Conservation (phyloP, 2,888 invertebrate genomes). For the Pseudanteris insignis region DNA sequence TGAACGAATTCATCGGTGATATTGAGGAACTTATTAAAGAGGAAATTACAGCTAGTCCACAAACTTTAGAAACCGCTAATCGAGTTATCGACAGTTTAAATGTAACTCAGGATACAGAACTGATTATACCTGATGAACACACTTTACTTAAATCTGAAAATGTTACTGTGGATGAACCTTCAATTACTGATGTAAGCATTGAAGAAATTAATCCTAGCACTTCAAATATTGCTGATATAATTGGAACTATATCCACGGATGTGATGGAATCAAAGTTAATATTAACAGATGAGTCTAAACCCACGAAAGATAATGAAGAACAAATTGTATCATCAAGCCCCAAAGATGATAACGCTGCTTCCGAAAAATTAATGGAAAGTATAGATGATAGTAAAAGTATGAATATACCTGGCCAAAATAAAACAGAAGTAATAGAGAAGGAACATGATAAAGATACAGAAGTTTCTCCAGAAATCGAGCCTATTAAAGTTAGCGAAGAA, state of each 20-base stretch:
- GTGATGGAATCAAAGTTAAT: slow-evolving; percentile 53
- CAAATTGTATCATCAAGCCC: no score
- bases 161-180: slow-evolving; percentile 67
- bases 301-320: no score
- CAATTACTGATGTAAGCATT: slow-evolving; percentile 68
- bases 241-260: slow-evolving; percentile 61
- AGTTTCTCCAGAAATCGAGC: not conserved
- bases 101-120: slow-evolving; percentile 45
- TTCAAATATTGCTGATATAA: slow-evolving; percentile 69
- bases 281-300: slow-evolving; percentile 40
- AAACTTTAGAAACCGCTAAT: slow-evolving; percentile 46
- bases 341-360: not conserved
- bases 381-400: no score
- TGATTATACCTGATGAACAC: slow-evolving; percentile 52
- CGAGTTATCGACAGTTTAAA: slow-evolving; percentile 47
- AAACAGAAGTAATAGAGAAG: not conserved
- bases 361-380: slow-evolving; percentile 16
- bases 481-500: slow-evolving; percentile 27
- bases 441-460: no score
- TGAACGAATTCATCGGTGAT: slow-evolving; percentile 64
- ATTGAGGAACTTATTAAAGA: slow-evolving; percentile 63
- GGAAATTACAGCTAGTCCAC: slow-evolving; percentile 60
- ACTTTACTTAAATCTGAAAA: slow-evolving; percentile 57
- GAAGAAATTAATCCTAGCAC: slow-evolving; percentile 70
- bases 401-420: no score